Percentiles rank a stretch among this genome's conserved stretches.
Conservation (phyloP, 2,797 vertebrate species). For the Psittacula derbiana region DNA sequence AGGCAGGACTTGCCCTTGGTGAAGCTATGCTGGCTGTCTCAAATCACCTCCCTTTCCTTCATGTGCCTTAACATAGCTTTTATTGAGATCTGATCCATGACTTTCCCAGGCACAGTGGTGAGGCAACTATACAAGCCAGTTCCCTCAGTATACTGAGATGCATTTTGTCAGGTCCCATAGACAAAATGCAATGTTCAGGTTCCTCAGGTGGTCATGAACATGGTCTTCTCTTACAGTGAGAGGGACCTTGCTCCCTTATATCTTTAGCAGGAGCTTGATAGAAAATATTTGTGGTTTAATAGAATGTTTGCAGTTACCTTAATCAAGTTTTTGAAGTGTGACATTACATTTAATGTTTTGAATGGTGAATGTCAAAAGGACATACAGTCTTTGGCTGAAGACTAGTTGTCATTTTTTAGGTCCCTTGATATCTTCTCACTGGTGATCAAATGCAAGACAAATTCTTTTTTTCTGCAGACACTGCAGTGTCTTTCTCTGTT, state of each 20-base stretch:
- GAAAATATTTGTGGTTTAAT: background rate
- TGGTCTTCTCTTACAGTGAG: background rate
- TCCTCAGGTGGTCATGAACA: background rate
- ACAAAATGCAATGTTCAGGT: background rate
- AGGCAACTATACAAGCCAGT: background rate
- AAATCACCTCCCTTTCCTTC: background rate
- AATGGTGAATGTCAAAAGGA: background rate
- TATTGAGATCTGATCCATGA: background rate
- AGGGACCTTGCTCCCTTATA: background rate
- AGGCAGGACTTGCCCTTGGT: background rate
- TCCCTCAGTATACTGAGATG: background rate
- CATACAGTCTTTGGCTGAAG: background rate
- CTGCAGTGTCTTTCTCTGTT: background rate
- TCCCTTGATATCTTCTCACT: background rate
- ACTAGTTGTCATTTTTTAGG: background rate
- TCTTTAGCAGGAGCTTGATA: background rate
- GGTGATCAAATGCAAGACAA: background rate
- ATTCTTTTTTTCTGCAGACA: background rate
- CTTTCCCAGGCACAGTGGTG: background rate
- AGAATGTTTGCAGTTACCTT: background rate
- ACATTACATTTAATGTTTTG: background rate
- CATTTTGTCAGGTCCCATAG: background rate
- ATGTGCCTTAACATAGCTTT: background rate
- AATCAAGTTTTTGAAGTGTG: background rate
- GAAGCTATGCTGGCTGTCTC: background rate